Evolutionary conservation across 2,797 vertebrate genomes (phyloP), one percentile per base, ranked within the genome.

Genomic region (Melanitta fusca): DNA sequence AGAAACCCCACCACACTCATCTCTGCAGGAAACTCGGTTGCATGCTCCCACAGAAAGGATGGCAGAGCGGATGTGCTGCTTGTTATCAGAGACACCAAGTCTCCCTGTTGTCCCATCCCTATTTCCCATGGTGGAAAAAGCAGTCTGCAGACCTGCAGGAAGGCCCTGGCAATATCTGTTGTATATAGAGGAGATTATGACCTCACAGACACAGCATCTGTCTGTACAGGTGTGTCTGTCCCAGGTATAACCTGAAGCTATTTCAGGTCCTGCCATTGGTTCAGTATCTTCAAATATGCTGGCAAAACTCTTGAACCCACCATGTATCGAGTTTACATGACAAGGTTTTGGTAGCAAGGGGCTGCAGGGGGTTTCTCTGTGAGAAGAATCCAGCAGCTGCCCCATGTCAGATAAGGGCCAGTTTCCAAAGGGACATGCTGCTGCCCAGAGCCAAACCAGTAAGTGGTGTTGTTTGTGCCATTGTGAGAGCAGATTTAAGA

Each of bases 1-100:
- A 15, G 36, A 53, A 66, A 56, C 6, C 4, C 6, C 27, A 12
- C 2, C 22, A 51, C 43, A 27, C 16, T 10, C 10, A 21, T 22
- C 21, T 57, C 17, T 28, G 18, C 1, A 1, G 39, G 22, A 45
- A 60, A 68, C 4, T 53, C 27, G 22, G 36, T 30, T 38, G 36
- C 6, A 4, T 32, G 17, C 10, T 65, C 38, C 18, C 3, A 0
- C 38, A 19, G 7, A 32, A 66, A 12, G 12, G 43, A 24, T 38
- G 22, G 43, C 12, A 24, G 27, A 3, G 15, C 2, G 6, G 49
- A n/a, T 2, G 0, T 24, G 19, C 65, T 79, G 49, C 57, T 79
- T 6, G 0, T 12, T 30, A 1, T 54, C 18, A 39, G n/a, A 32
- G 11, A 56, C 18, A 36, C 2, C 2, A 28, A n/a, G 11, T 28